Evolutionary conservation across 1,140 invertebrate species (phyloP), one percentile per base, ranked within the genome.

Genomic region (Drosophila kikkawai): DNA sequence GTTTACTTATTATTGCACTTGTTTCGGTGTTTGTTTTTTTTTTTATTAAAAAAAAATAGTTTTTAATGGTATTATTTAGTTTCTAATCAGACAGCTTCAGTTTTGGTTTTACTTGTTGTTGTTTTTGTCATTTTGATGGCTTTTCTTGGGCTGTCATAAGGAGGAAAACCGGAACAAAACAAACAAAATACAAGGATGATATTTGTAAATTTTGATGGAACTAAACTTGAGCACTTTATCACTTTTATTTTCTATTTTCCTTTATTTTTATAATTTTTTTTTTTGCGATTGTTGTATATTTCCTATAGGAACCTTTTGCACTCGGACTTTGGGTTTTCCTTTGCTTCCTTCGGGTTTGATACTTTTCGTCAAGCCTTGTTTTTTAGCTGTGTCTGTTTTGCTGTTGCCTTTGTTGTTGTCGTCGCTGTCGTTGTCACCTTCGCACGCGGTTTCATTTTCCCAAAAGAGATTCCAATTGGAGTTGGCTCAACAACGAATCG

Each of bases 301-400:
- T 36, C 26, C 29, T 26, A 41, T 76, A 75, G 73, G 69, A 75
- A 75, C 71, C 68, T 73, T 74, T 74, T 42, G 58, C 48, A 74
- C 67, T 63, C 59, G 7, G 53, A 29, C 70, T 39, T 64, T 41
- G 13, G 39, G 2, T 37, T 32, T 48, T 48, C 34, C 17, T 41
- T 50, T 48, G 3, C 29, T 63, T 51, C 29, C 50, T 36, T 32
- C 9, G 15, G 7, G 12, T 34, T 22, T 11, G 19, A 22, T 64
- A 36, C 50, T 45, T 47, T 34, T 34, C 32, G 58, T 60, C 53
- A 56, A 56, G 19, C 53, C 22, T 81, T 53, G 45, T 51, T 73
- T 74, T 39, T 78, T 66, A 65, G 70, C 79, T 70, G 67, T 47
- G 42, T 36, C 26, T 80, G 17, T 63, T 48, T 44, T 51, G 41